Conservation (phyloP, 2,888 invertebrate genomes). For the Mallateleia sp. region DNA sequence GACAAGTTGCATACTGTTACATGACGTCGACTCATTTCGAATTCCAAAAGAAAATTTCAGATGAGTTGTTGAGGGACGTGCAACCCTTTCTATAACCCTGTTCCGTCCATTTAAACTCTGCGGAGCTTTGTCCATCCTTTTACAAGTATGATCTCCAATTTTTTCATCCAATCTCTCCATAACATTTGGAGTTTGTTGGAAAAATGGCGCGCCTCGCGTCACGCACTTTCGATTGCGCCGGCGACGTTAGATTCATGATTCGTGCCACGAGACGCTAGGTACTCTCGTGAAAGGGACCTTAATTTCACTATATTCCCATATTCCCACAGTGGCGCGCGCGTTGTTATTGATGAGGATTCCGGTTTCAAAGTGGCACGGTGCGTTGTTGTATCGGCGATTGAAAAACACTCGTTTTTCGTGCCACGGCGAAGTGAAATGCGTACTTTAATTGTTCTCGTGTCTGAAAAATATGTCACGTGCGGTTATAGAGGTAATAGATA, state of each 20-base stretch:
- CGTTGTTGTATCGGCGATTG: conserved; percentile 14
- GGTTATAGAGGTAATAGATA: no score
- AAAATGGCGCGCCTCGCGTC: conserved; percentile 13
- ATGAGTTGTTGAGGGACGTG: conserved; percentile 55
- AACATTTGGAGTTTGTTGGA: background rate
- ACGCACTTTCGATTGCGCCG: conserved; percentile 40
- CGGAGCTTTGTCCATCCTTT: no score
- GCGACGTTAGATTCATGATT: conserved; percentile 49
- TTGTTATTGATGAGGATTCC: conserved; percentile 57
- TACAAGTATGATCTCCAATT: no score
- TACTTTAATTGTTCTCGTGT: conserved; percentile 34
- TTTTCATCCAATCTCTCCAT: no score
- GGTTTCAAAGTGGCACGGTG: conserved; percentile 67
- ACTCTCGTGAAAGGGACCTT: conserved; percentile 70
- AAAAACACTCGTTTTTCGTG: conserved; percentile 30
- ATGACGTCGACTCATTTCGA: conserved; percentile 45
- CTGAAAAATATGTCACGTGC: conserved; percentile 34
- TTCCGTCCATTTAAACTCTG: no score
- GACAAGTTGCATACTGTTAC: conserved; percentile 38
- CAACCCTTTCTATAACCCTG: no score
- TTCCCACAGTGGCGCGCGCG: conserved; percentile 30
- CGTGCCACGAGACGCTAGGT: conserved; percentile 34
- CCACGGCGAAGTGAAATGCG: conserved; percentile 21
- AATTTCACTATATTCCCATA: conserved; percentile 69
- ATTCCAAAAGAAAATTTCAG: conserved; percentile 60